Evolutionary conservation across 2,113 vertebrate species (phyloP).

Genomic region (Suncus etruscus): DNA sequence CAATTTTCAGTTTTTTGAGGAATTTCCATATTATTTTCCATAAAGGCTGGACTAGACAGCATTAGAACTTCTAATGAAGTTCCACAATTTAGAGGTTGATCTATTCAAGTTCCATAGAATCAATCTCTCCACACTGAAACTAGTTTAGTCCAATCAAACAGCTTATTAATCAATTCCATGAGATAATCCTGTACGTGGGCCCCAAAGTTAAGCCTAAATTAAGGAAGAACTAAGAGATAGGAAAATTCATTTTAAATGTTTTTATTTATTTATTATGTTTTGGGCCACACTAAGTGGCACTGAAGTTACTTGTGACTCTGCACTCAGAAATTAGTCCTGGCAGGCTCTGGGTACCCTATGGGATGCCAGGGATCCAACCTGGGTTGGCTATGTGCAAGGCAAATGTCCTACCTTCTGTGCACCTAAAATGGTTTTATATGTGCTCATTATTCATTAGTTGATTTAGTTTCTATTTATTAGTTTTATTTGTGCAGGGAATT

Average conservation of each 20-base stretch:
- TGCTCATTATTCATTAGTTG: background rate
- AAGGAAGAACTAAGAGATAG: background rate
- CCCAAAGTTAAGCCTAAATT: background rate
- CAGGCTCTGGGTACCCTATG: no score
- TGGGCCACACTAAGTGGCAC: no score
- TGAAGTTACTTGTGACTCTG: no score
- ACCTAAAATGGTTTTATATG: background rate
- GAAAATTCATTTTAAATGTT: constrained; percentile 2
- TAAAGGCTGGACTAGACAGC: no score
- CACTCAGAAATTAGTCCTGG: no score
- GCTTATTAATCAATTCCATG: background rate
- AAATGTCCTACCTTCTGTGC: no score
- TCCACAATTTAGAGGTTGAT: background rate
- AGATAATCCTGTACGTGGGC: background rate
- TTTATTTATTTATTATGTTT: no score
- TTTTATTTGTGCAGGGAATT: background rate
- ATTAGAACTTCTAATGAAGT: background rate
- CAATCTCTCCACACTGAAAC: no score
- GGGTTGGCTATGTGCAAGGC: no score
- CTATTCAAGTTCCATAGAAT: background rate
- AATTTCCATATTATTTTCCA: no score
- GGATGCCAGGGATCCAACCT: no score
- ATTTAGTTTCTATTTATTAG: background rate
- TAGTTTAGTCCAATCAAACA: background rate
- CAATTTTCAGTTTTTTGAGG: no score